Base-by-base conservation (phyloP, 1,140 invertebrate genomes). In the Cyclargus thomasi region DNA sequence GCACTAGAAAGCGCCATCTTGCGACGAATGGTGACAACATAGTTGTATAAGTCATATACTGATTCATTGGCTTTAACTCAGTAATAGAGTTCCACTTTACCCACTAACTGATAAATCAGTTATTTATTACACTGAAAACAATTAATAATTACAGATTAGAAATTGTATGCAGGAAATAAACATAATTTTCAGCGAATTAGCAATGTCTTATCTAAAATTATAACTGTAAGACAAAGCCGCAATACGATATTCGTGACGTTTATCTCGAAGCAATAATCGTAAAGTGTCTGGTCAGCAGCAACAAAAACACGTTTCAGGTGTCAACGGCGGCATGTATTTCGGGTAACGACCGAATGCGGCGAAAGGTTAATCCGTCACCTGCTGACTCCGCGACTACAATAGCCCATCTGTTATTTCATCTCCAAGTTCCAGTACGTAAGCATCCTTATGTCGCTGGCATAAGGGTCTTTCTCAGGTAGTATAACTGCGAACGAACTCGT, bases 361-460 rank as follows among this genome's bases (percentile, higher is more conserved):
- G 82, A 83, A 81, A 84, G 81, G 86, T 88, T 83, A 84, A 86
- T 88, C 76, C 79, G 65, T 82, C 83, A 87, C 80, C 79, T 83
- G 80, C 74, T 71, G 68, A 67, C 84, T 85, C 82, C 79, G 39
- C 14, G 0, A 47, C 39, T 47, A 14, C 39, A 47, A 16, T 82
- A 29, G 29, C 29, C 29, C 5, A 1, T 76, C 70, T 71, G 59
- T 73, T 63, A 62, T 70, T 63, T 62, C 29, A 59, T 39, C 18
- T 29, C 55, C 21, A 10, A 36, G 57, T 36, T 62, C 53, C 14
- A 47, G 39, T 11, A 47, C 3, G 29, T 8, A 35, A 35, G 3
- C 29, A 11, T 11, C 39, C 8, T 16, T 47, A 47, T 16, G 14
- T 16, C 10, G 39, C 2, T 47, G 8, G 2, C 39, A 47, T 47